Base-by-base conservation (phyloP, 2,797 vertebrate species). In the Poliocrania exsul region DNA sequence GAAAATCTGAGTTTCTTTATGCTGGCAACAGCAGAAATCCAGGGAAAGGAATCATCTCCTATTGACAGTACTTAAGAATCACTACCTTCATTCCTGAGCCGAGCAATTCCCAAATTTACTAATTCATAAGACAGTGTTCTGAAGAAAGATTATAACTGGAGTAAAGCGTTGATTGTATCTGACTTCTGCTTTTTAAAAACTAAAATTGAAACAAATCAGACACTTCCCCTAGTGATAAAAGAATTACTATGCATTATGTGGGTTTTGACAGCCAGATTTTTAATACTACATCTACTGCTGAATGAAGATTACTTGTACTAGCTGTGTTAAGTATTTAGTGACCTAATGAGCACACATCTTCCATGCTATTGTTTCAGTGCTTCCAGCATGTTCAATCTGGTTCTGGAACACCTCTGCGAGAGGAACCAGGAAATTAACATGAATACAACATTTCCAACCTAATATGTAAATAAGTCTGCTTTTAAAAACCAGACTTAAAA, bases 301-400 rank as follows among this genome's bases (percentile, higher is more conserved):
- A 92, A 93, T 74, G 72, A 90, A 81, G 35, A 91, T 74, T 85
- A 87, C 61, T 78, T 65, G 29, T 77, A 87, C 84, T 62, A 33
- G 74, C 67, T 91, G 53, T 19, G 25, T 83, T 81, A 95, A 93
- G 67, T 49, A 91, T 89, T 92, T 91, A 93, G 79, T 38, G 61
- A 82, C 72, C 74, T 92, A 74, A 94, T 57, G 26, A 1, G 53
- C 87, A 92, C 57, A 54, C n/a, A 61, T 65, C 90, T 93, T 75
- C 92, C 91, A 73, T 9, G 8, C 35, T 79, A 87, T 53, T 88
- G 80, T 88, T 92, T 73, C 60, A 83, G 35, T 50, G 29, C 70
- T 95, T 78, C 38, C 82, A 92, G 44, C 20, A 66, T 47, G 61
- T 79, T 74, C 66, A 40, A 44, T 66, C 65, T 35, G 78, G 64